Evolutionary conservation across 2,888 invertebrate species (phyloP), one percentile per base, ranked within the genome.

Genomic region (Hirtodrosophila histrioides): DNA sequence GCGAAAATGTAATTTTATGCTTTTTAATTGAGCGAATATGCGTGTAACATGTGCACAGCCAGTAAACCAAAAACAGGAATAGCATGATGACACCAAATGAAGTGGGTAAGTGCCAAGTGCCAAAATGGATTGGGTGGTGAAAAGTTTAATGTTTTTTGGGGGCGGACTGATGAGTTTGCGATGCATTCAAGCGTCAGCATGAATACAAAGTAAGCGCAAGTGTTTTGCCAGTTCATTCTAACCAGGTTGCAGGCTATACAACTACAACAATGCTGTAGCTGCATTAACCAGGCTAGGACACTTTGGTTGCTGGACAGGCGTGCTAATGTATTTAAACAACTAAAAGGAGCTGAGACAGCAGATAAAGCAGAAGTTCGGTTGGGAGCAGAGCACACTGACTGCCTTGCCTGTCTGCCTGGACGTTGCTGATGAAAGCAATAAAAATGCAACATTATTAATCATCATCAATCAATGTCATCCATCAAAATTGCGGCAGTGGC

Each of bases 391-490:
- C 17, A 17, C 17, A 17, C 17, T 17, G 17, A 1, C 17, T 41
- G 56, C 23, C n/a, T 55, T 17, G 17, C 17, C 17, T 41, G 56
- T 17, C n/a, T 55, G 49, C 36, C 48, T 63, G 60, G 53, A 48
- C 60, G 45, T 29, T 49, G 44, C 50, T 62, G 86, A 80, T 87
- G 79, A 80, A 88, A 88, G 89, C 90, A 90, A 90, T 89, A 89
- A 89, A 90, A 90, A 86, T 90, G 88, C 91, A 90, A 88, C 89
- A 90, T 90, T 91, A 90, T 91, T 91, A 90, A 91, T 91, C 90
- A 91, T 91, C 91, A 91, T 91, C 90, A 91, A 91, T 91, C 90
- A 91, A 89, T 90, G 91, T 91, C 91, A 88, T 88, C 78, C 85
- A 85, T 85, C 84, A 85, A 88, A 79, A 88, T 75, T 75, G 79